Percentiles rank a stretch among this genome's conserved stretches.
phyloP scores from a whole-genome alignment of 2,113 vertebrate genomes.

The Hiodon tergisus region DNA sequence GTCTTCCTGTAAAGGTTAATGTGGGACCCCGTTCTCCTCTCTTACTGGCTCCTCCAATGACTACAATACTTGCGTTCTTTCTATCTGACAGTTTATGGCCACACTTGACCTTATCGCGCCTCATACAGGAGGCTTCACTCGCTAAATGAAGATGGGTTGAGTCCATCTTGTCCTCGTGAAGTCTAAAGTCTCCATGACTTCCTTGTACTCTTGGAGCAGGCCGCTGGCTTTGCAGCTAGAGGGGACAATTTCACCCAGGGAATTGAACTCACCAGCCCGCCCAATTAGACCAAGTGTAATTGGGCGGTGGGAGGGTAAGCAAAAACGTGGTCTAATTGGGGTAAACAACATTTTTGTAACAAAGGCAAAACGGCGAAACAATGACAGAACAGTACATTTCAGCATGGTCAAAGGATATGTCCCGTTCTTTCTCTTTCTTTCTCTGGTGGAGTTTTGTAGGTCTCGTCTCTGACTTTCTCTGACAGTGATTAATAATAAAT shows the following conservation, averaged over 20 bases:
- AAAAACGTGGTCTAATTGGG: constrained; percentile 32
- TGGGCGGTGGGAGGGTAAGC: not conserved
- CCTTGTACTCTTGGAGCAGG: not conserved
- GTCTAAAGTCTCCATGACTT: not conserved
- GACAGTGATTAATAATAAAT: not conserved
- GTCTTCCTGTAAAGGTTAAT: constrained; percentile 25
- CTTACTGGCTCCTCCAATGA: not conserved
- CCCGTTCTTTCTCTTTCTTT: not conserved
- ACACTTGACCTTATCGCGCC: constrained; percentile 22
- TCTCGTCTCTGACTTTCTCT: not conserved
- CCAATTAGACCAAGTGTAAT: constrained; percentile 13
- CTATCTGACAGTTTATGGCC: constrained; percentile 17
- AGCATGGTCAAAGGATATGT: not conserved
- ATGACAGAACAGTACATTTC: not conserved
- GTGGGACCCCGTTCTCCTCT: constrained; percentile 5
- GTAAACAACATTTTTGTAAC: constrained; percentile 37
- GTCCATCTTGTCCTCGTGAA: constrained; percentile 11
- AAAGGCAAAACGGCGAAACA: constrained; percentile 4
- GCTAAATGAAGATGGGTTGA: constrained; percentile 27
- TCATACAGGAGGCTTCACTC: constrained; percentile 11
- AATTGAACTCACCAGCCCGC: constrained; percentile 29
- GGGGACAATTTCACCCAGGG: constrained; percentile 10
- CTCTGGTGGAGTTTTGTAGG: no score
- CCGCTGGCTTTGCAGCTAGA: not conserved
- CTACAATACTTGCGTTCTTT: constrained; percentile 7